Evolutionary conservation across 1,140 invertebrate genomes (phyloP), one percentile per base, ranked within the genome.

Genomic region (Melanaphis sacchari): DNA sequence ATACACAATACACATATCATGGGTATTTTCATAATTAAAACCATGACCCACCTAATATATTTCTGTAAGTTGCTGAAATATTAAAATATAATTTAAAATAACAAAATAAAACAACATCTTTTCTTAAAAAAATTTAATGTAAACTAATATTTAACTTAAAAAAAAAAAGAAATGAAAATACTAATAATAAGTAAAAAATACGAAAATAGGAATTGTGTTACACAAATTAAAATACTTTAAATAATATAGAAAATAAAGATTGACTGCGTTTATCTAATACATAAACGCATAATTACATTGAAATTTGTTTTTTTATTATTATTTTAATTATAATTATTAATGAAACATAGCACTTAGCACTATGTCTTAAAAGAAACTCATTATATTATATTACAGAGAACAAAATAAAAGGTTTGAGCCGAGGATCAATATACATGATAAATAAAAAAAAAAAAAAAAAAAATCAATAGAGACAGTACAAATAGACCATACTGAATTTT

Each of bases 141-240:
- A 59, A 66, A 59, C 52, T 89, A 89, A 38, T 89, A 24, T 89
- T 89, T 5, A 89, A 54, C n/a, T 43, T 52, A 88, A 88, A 88
- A 88, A 88, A 88, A 89, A 90, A 90, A 59, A 54, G 52, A 90
- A 59, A 90, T 76, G 31, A 54, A 92, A 85, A 85, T 93, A 93
- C 46, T 82, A 93, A 84, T 49, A 82, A 21, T 85, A 84, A 52
- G 81, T 84, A 93, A 93, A 84, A 93, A 93, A 93, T 52, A 52
- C 6, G 76, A 93, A 93, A 93, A 93, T 93, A 93, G 91, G 91
- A 93, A 93, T 93, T 93, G 81, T 85, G 85, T 93, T 85, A 93
- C 49, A 93, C 36, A 91, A 91, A 90, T 90, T 90, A 82, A 85
- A 93, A 93, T 93, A 93, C 81, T 85, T 54, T 93, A 84, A 88